Evolutionary conservation across 2,113 vertebrate species (phyloP).

Genomic region (Phyllopteryx taeniolatus): DNA sequence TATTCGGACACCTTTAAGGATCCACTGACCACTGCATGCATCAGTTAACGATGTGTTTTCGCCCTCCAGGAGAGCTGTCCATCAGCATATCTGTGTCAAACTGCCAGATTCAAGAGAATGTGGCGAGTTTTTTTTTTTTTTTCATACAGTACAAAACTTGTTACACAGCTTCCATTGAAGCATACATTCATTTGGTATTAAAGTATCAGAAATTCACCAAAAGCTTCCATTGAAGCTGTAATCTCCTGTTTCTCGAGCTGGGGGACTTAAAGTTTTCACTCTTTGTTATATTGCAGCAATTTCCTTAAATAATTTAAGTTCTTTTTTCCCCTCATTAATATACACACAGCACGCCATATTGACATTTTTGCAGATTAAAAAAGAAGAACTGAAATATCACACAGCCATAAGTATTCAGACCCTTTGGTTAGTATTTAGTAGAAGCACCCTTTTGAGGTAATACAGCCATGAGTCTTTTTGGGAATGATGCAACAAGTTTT

Average conservation of each 20-base stretch:
- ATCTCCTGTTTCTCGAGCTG: slow-evolving; percentile 4
- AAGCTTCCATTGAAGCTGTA: slow-evolving; percentile 23
- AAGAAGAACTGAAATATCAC: too few relatives aligned
- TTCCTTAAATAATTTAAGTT: too few relatives aligned
- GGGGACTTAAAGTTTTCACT: slow-evolving; percentile 37
- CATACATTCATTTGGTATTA: slow-evolving; percentile 24
- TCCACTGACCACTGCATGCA: slow-evolving; percentile 23
- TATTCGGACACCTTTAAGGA: slow-evolving; percentile 3
- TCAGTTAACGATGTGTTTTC: slow-evolving; percentile 44
- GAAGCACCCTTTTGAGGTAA: too few relatives aligned
- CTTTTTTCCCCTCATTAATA: too few relatives aligned
- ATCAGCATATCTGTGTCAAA: slow-evolving; percentile 97
- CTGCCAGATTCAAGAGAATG: slow-evolving; percentile 96
- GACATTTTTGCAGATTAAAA: too few relatives aligned
- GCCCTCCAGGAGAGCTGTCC: slow-evolving; percentile 86
- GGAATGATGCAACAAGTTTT: too few relatives aligned
- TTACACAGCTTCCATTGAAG: slow-evolving; percentile 49
- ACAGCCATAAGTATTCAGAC: too few relatives aligned
- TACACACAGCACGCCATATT: too few relatives aligned
- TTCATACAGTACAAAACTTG: background rate
- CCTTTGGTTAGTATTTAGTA: too few relatives aligned
- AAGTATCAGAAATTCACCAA: slow-evolving; percentile 30
- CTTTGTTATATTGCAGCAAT: background rate
- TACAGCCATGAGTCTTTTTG: too few relatives aligned
- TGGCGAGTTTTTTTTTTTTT: slow-evolving; percentile 80